Evolutionary conservation across 2,888 invertebrate genomes (phyloP).

Genomic region (Eretmocerus hayati): DNA sequence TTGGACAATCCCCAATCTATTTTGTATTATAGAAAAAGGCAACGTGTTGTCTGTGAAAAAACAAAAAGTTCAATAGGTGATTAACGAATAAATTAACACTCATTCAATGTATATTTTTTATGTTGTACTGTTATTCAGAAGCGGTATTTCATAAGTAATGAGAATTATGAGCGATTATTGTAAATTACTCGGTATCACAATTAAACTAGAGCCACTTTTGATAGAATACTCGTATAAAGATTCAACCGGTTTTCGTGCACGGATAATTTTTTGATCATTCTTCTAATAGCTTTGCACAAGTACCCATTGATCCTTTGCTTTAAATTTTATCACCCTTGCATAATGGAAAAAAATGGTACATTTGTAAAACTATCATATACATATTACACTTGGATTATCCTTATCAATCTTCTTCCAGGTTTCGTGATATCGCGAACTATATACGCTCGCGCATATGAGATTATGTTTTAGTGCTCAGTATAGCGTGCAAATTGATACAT

Average conservation of each 20-base stretch:
- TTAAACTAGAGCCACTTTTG: constrained; percentile 27
- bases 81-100: constrained; percentile 2
- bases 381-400: constrained; percentile 46
- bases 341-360: constrained; percentile 49
- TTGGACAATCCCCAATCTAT: background rate
- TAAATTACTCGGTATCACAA: constrained; percentile 45
- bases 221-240: constrained; percentile 5
- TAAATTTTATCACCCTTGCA: constrained; percentile 39
- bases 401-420: constrained; percentile 37
- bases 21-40: too few species aligned
- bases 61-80: background rate
- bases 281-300: constrained; percentile 26
- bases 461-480: constrained; percentile 12
- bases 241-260: constrained; percentile 32
- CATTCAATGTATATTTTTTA: constrained; percentile 47
- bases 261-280: constrained; percentile 26
- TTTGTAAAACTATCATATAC: constrained; percentile 51
- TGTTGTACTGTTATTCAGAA: constrained; percentile 55
- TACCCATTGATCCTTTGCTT: constrained; percentile 25
- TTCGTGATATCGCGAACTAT: too few species aligned
- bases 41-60: too few species aligned
- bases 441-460: too few species aligned
- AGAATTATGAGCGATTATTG: constrained; percentile 56
- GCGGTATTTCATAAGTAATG: constrained; percentile 61
- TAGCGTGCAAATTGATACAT: too few species aligned